These are phyloP conservation scores for Patiria pectinifera DNA, from an alignment of 53 echinoderm and acorn worm genomes.

Conservation along the genomic window DNA sequence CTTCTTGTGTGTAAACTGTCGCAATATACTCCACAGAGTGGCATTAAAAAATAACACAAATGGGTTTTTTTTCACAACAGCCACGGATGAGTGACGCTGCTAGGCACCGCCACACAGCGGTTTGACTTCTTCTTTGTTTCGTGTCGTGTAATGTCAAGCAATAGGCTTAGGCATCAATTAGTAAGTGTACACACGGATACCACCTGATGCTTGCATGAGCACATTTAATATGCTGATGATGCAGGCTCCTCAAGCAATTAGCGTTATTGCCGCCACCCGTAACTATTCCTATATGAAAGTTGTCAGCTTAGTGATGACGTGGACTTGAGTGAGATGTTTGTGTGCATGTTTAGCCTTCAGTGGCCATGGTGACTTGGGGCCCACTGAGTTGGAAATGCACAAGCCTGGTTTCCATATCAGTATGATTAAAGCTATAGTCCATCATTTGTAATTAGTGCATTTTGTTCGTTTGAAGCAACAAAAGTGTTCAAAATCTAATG, in stretches of 20 bases:
- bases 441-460: no score
- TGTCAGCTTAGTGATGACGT: no score
- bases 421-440: no score
- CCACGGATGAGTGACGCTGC: not conserved
- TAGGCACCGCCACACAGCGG: not conserved
- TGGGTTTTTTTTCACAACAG: not conserved
- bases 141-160: not conserved
- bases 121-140: not conserved
- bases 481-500: no score
- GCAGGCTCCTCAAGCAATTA: conserved; percentile 6
- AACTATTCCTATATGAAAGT: not conserved
- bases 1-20: not conserved
- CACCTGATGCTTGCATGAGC: conserved; percentile 49
- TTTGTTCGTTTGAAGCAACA: no score
- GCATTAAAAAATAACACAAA: conserved; percentile 15
- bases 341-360: no score
- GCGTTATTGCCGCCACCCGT: conserved; percentile 27
- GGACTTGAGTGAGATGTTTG: no score
- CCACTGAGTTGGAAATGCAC: no score
- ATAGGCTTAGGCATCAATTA: conserved; percentile 39
- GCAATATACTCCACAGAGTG: not conserved
- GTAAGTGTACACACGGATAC: conserved; percentile 17
- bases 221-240: conserved; percentile 48
- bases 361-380: no score
- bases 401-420: no score